Evolutionary conservation across 2,797 vertebrate species (phyloP).

Genomic region (Acrocephalus scirpaceus): DNA sequence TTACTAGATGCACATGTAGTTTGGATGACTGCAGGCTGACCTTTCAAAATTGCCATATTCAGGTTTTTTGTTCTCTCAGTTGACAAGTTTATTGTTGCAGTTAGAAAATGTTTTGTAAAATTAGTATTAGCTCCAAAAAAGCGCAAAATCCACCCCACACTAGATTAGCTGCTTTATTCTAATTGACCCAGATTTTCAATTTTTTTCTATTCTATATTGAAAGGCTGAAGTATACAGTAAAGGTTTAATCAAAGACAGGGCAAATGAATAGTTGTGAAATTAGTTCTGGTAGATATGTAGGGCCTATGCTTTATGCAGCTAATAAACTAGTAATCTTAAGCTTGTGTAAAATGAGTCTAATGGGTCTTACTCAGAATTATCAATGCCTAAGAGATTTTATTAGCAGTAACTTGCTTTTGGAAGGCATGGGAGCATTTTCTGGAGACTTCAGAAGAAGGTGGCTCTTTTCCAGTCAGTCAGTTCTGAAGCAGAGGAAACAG

Average conservation of each 20-base stretch:
- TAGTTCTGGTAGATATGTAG: not conserved
- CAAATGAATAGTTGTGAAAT: not conserved
- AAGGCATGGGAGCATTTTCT: not conserved
- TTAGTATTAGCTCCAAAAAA: not conserved
- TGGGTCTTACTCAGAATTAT: not conserved
- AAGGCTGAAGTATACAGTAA: not conserved
- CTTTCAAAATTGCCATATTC: not conserved
- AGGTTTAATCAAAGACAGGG: not conserved
- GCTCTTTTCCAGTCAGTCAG: not conserved
- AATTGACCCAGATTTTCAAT: not conserved
- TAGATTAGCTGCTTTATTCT: not conserved
- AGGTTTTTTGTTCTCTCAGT: not conserved
- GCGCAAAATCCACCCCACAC: fast-evolving
- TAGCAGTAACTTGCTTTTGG: not conserved
- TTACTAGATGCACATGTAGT: not conserved
- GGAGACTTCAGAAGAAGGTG: not conserved
- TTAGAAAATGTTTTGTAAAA: not conserved
- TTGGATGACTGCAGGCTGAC: not conserved
- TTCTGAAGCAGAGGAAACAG: not conserved
- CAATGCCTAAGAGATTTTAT: not conserved
- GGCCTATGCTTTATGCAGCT: not conserved
- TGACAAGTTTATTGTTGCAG: not conserved
- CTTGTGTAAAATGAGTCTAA: not conserved
- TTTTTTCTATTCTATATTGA: not conserved
- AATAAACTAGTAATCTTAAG: not conserved